Base-by-base conservation (phyloP, 2,797 vertebrate species). In the Eulemur coronatus region DNA sequence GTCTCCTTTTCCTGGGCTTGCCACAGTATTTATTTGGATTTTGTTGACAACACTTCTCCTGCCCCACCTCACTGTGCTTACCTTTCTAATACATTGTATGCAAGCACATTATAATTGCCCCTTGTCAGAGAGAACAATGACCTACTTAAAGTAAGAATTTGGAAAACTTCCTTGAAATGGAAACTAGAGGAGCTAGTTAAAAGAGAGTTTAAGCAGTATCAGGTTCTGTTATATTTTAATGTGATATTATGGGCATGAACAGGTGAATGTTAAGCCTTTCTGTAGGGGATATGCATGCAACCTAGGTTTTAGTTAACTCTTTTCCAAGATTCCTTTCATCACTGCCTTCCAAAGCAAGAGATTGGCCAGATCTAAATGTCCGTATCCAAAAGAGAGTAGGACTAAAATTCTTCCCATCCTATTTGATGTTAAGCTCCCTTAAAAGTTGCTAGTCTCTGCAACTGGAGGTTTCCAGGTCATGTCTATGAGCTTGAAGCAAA, bases 381-480 rank as follows among this genome's bases (percentile, higher is more conserved):
- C 50, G 72, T 33, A 92, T 81, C 35, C 46, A 67, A 93, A 97
- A 86, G 5, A 92, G 33, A 76, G 30, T n/a, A 67, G 26, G 15
- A 46, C 7, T 38, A 63, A 87, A 93, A 90, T 48, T 94, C 55
- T 76, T 38, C 26, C 72, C 48, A 57, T 70, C 48, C 65, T 88
- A 48, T 94, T 93, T 97, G 78, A 86, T 65, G 46, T 72, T 90
- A 82, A 26, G 1, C 22, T 95, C 61, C 33, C 65, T 90, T 84
- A 90, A 85, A 38, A 93, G 35, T 75, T 94, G 48, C 67, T 94
- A 69, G 35, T 80, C 48, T 90, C 80, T 96, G 91, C 43, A 65
- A 93, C 48, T 33, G 35, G 35, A 89, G 69, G 70, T 94, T 97
- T 98, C 50, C 89, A 93, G 89, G 84, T 94, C 92, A 78, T 15